These are phyloP conservation scores for Caradrina clavipalpis DNA, from an alignment of 2,888 invertebrate genomes.

Conservation along the genomic window DNA sequence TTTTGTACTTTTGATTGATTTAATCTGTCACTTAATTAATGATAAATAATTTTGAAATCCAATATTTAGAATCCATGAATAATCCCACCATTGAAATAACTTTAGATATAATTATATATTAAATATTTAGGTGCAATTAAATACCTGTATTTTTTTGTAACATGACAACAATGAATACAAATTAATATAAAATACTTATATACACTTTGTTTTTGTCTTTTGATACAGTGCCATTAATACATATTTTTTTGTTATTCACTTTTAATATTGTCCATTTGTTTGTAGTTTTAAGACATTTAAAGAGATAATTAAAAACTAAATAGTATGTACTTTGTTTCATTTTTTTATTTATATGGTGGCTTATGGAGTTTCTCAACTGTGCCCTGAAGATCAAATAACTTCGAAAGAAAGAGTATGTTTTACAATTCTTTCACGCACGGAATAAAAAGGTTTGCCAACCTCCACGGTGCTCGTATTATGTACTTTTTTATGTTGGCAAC, in stretches of 20 bases:
- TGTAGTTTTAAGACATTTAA: slow-evolving; percentile 11
- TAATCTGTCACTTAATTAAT: background rate
- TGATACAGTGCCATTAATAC: slow-evolving; percentile 25
- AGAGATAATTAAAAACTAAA: slow-evolving; percentile 9
- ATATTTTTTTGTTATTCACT: slow-evolving; percentile 12
- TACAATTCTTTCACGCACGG: background rate
- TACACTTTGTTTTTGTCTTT: slow-evolving; percentile 13
- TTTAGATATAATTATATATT: slow-evolving; percentile 21
- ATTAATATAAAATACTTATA: background rate
- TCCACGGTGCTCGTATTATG: background rate
- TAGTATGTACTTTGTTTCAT: background rate
- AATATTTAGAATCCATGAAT: slow-evolving; percentile 38
- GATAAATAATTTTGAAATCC: background rate
- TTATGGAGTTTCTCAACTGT: no score
- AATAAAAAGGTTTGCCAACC: background rate
- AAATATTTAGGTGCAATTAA: slow-evolving; percentile 1
- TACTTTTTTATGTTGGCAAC: background rate
- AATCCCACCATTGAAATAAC: slow-evolving; percentile 60
- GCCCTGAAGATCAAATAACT: no score
- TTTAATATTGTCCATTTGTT: slow-evolving; percentile 7
- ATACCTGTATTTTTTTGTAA: slow-evolving; percentile 27
- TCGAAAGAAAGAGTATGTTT: background rate
- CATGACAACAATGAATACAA: slow-evolving; percentile 45
- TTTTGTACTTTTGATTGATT: background rate
- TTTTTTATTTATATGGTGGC: no score